Evolutionary conservation across 2,797 vertebrate genomes (phyloP), one percentile per base, ranked within the genome.

Genomic region (Megalops cyprinoides): DNA sequence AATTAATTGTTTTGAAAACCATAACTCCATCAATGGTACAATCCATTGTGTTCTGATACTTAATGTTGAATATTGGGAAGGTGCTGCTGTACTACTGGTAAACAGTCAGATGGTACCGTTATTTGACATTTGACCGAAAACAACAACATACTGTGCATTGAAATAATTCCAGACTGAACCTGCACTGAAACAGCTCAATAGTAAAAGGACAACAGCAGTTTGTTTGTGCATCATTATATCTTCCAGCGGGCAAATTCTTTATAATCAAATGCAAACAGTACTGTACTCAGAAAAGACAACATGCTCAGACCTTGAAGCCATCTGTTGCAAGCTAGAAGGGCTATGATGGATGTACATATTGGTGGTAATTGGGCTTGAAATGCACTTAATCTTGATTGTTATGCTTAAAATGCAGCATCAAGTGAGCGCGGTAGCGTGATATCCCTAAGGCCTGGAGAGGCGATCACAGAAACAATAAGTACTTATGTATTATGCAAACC

Each of bases 361-460:
- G 88, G 89, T 86, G 91, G 89, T 93, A 93, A 94, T 93, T 92
- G 91, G 91, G 91, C 91, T 91, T 93, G 90, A 93, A 93, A 93
- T 94, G 90, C 92, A 89, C 92, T 92, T 93, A 92, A 93, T 92
- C 91, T 91, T 84, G 87, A 94, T 93, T 93, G 90, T 92, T 90
- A 89, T 91, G 89, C 87, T 87, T 90, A 93, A 93, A 92, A 89
- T 83, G 86, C 87, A 89, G 91, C 90, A 91, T 91, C 90, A 92
- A 90, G 89, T 90, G 87, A 87, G 87, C 89, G 88, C 84, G 89
- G 89, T 86, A 86, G 88, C 87, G 78, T 93, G 91, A 92, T 90
- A 90, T 90, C 87, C 86, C 85, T 37, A 84, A 90, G 86, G 88
- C 85, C 85, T 81, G 9, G 77, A 90, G 88, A 88, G 87, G 56